phyloP scores from a whole-genome alignment of 2,797 vertebrate species.

The Enteromius afrohamiltoni region DNA sequence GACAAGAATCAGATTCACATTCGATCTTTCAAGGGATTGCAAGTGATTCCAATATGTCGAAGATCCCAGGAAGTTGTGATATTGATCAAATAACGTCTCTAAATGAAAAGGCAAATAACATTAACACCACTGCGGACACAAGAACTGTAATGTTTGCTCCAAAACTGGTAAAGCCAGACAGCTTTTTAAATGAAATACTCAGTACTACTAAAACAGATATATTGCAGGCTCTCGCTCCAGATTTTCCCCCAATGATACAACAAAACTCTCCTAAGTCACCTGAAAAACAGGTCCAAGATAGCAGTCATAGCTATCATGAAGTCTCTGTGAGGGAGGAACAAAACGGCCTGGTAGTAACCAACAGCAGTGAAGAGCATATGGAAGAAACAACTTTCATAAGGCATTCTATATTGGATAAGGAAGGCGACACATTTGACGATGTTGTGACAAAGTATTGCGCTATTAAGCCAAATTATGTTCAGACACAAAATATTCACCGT shows the following conservation, averaged over 20 bases:
- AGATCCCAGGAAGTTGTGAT: constrained; percentile 56
- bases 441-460: constrained; percentile 56
- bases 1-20: constrained; percentile 62
- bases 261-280: constrained; percentile 63
- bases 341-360: constrained; percentile 49
- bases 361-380: constrained; percentile 61
- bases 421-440: constrained; percentile 50
- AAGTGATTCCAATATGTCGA: constrained; percentile 65
- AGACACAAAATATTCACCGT: constrained; percentile 61
- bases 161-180: constrained; percentile 55
- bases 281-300: constrained; percentile 52
- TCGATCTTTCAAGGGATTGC: constrained; percentile 66
- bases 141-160: constrained; percentile 48
- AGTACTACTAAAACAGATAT: constrained; percentile 75
- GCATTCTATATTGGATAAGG: constrained; percentile 55
- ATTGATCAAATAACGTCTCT: constrained; percentile 60
- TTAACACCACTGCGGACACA: constrained; percentile 71
- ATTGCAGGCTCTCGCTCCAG: constrained; percentile 71
- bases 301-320: constrained; percentile 55
- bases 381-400: constrained; percentile 52
- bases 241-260: constrained; percentile 70
- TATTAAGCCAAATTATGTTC: constrained; percentile 52
- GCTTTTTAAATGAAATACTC: constrained; percentile 72
- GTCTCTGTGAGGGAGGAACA: constrained; percentile 60
- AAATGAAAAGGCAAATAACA: constrained; percentile 70